Evolutionary conservation across 1,140 invertebrate genomes (phyloP).

Genomic region (Pissodes strobi): DNA sequence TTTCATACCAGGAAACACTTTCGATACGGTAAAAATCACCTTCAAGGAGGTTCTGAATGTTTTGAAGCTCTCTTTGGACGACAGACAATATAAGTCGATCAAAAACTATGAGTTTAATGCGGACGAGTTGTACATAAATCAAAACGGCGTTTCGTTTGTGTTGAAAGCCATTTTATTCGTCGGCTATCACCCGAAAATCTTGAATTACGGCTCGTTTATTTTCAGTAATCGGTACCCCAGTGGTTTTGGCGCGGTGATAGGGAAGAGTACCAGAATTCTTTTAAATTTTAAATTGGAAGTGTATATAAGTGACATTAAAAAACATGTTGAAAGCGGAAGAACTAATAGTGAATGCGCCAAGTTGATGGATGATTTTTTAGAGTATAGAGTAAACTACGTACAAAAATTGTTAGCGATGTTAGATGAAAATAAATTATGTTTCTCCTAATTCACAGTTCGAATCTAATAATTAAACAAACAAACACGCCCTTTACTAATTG

Average conservation of each 20-base stretch:
- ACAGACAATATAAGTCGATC: constrained; percentile 60
- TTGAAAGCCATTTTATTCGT: constrained; percentile 56
- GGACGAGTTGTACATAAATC: constrained; percentile 54
- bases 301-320: constrained; percentile 22
- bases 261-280: constrained; percentile 19
- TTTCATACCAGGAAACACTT: constrained; percentile 63
- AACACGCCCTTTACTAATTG: no score
- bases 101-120: constrained; percentile 57
- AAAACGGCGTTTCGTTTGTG: constrained; percentile 57
- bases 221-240: constrained; percentile 43
- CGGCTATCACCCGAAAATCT: constrained; percentile 34
- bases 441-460: constrained; percentile 9
- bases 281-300: constrained; percentile 28
- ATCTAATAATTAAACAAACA: no score
- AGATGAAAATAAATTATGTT: constrained; percentile 11
- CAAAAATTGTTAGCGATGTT: constrained; percentile 8
- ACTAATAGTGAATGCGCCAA: constrained; percentile 5
- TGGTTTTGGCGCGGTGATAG: constrained; percentile 18
- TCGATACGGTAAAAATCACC: constrained; percentile 64
- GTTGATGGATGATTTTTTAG: constrained; percentile 33
- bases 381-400: constrained; percentile 30
- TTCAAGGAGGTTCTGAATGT: constrained; percentile 57
- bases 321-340: background rate
- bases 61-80: constrained; percentile 47
- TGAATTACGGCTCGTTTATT: constrained; percentile 39